Evolutionary conservation across 2,113 vertebrate genomes (phyloP), one percentile per base, ranked within the genome.

Genomic region (Centrocercus urophasianus): DNA sequence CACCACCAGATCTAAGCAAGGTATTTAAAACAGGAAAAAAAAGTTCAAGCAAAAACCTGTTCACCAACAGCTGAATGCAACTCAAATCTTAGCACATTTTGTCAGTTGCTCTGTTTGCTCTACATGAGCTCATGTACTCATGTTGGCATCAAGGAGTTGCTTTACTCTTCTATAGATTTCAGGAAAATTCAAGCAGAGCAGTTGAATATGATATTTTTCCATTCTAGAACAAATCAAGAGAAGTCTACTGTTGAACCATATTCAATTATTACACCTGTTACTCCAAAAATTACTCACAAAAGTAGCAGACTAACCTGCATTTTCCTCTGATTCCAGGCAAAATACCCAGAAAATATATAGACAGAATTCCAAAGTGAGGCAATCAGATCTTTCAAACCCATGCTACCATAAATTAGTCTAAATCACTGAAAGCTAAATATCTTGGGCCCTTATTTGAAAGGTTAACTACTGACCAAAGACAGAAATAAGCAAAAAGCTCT

Each of bases 301-400:
- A 28, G 1, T 15, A 86, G 28, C 34, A 85, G 27, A 52, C 27
- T 54, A 61, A 61, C 5, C 15, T 71, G 40, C 1, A 1, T n/a
- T 63, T 73, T 65, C 5, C 14, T 10, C 18, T 42, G 30, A 80
- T 66, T 63, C 40, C 40, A 59, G 6, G 4, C 13, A 50, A 56
- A 28, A 24, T 0, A 0, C 30, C 60, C 15, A 82, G 5, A 1
- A 73, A 86, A 74, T 7, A 67, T 6, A 45, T 4, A 38, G 34
- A 25, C 22, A 88, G 21, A 18, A 11, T 64, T 89, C 6, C 66
- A 79, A 75, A 67, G 63, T 9, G 77, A 89, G 25, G 22, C 4
- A 2, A 73, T 40, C 10, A 22, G 36, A 79, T 11, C 34, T 75
- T 76, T 80, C 25, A 79, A 93, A 70, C 7, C 2, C 48, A 73